A percentile compares a stretch with the other conserved stretches of the same genome.
Evolutionary conservation across 2,888 invertebrate species (phyloP).

Genomic region (Periphyllus acericola): DNA sequence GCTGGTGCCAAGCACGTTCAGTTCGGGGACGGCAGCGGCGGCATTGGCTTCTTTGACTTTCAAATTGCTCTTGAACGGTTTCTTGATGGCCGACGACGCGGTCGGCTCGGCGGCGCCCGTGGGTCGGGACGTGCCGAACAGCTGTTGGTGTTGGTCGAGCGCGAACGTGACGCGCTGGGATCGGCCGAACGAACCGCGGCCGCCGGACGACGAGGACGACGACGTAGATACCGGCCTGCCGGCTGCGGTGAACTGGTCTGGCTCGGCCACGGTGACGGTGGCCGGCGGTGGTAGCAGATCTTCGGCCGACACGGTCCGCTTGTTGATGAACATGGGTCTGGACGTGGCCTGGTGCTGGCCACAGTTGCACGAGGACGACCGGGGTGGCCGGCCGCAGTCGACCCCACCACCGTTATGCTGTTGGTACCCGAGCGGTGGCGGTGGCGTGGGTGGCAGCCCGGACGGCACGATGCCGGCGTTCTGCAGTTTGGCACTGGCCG

Average conservation of each 20-base stretch:
- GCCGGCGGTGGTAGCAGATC: slow-evolving; percentile 63
- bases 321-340: slow-evolving; percentile 64
- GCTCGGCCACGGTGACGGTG: slow-evolving; percentile 62
- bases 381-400: slow-evolving; percentile 38
- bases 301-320: slow-evolving; percentile 65
- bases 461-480: slow-evolving; percentile 56
- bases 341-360: slow-evolving; percentile 64
- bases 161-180: slow-evolving; percentile 66
- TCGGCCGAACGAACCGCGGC: slow-evolving; percentile 66
- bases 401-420: slow-evolving; percentile 42
- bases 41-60: slow-evolving; percentile 34
- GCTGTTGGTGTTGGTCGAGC: slow-evolving; percentile 65
- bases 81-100: slow-evolving; percentile 15
- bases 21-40: background rate
- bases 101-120: background rate
- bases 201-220: slow-evolving; percentile 62
- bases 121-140: background rate
- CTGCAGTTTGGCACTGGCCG: slow-evolving; percentile 42
- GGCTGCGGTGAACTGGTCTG: slow-evolving; percentile 1
- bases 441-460: slow-evolving; percentile 39
- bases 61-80: slow-evolving; percentile 56
- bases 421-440: slow-evolving; percentile 46
- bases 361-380: slow-evolving; percentile 64
- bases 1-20: slow-evolving; percentile 45
- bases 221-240: slow-evolving; percentile 26